These are phyloP conservation scores for Drosophila prosaltans DNA, from an alignment of 1,140 invertebrate genomes.

Conservation along the genomic window DNA sequence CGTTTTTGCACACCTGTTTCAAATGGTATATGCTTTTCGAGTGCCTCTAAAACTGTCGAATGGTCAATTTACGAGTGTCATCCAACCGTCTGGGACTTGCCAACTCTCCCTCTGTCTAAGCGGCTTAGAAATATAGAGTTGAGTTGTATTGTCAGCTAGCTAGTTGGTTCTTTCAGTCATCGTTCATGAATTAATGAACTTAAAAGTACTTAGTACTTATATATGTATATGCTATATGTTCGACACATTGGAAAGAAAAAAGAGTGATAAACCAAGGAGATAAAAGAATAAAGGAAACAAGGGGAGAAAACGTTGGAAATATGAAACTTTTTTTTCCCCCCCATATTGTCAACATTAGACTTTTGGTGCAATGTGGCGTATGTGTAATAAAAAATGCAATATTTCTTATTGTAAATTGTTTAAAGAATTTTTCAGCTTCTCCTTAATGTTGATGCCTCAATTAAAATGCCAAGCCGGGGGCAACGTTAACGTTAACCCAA, in stretches of 20 bases:
- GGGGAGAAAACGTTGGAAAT: too few species aligned
- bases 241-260: too few species aligned
- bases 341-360: too few species aligned
- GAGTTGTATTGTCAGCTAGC: conserved; percentile 3
- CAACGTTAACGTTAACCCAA: conserved; percentile 55
- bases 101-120: conserved; percentile 29
- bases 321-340: too few species aligned
- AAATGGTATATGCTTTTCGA: not conserved
- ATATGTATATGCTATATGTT: too few species aligned
- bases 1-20: conserved; percentile 27
- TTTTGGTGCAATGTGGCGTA: conserved; percentile 23
- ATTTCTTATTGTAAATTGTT: not conserved
- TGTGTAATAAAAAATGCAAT: conserved; percentile 41
- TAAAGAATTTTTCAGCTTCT: conserved; percentile 28
- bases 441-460: conserved; percentile 30
- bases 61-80: conserved; percentile 58
- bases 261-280: too few species aligned
- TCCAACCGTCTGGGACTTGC: conserved; percentile 3
- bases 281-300: too few species aligned
- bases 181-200: too few species aligned
- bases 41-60: too few species aligned
- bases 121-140: conserved; percentile 42
- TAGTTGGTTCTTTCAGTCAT: too few species aligned
- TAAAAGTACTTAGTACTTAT: too few species aligned
- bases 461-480: conserved; percentile 43